phyloP scores from a whole-genome alignment of 2,888 invertebrate species.

The Polydrusus tereticollis region DNA sequence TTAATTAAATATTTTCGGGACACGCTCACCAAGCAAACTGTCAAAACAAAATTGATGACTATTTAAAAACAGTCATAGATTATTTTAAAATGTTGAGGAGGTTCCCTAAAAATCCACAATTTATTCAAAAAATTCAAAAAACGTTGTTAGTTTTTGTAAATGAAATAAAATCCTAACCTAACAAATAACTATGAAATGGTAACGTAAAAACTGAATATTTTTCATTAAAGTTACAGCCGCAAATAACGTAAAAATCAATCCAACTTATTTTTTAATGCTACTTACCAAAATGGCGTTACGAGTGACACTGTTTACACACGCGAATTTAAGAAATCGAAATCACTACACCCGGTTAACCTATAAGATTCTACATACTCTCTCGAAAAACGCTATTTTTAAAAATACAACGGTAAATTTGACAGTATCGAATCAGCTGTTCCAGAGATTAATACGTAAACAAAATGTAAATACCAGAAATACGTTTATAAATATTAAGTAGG shows the following conservation, averaged over 20 bases:
- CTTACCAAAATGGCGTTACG: no score
- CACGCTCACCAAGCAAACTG: no score
- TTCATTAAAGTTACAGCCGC: not conserved
- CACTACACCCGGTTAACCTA: conserved; percentile 29
- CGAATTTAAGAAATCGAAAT: no score
- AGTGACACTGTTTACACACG: no score
- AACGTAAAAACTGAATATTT: not conserved
- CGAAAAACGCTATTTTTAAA: conserved; percentile 16
- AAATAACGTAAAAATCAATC: not conserved
- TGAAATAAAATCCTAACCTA: not conserved
- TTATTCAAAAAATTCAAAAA: not conserved
- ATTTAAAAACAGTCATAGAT: no score
- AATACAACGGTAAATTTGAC: not conserved
- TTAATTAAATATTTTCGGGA: no score
- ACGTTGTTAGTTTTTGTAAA: not conserved
- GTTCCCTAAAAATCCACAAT: no score
- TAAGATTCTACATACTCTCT: not conserved
- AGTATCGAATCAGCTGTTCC: conserved; percentile 11
- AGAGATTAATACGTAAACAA: conserved; percentile 15
- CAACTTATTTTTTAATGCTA: not conserved
- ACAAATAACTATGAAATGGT: not conserved
- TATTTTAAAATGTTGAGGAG: no score
- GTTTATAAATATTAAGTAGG: conserved; percentile 6
- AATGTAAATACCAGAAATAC: conserved; percentile 1
- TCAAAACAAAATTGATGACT: no score